Percentiles rank a stretch among this genome's conserved stretches.
Conservation (phyloP, 2,113 vertebrate species). For the Uropsilus gracilis region DNA sequence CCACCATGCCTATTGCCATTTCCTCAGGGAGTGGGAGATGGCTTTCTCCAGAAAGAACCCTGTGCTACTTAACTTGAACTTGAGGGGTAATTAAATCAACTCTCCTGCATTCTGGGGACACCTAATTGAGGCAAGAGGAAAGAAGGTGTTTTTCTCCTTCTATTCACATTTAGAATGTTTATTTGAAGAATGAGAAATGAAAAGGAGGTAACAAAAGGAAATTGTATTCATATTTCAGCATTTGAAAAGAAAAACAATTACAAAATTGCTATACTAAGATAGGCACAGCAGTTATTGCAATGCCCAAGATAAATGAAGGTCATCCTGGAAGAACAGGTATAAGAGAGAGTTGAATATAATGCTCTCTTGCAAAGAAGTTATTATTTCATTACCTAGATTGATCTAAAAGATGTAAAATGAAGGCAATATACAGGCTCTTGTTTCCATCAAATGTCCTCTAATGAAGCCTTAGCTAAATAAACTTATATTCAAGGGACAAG, state of each 20-base stretch:
- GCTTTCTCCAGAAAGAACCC: neutral
- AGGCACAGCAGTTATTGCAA: neutral
- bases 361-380: neutral
- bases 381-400: neutral
- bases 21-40: constrained; percentile 38
- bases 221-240: neutral
- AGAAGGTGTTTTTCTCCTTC: constrained; percentile 6
- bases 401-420: neutral
- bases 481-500: neutral
- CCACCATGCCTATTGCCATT: constrained; percentile 14
- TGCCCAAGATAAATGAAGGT: neutral
- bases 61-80: neutral
- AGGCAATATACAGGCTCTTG: neutral
- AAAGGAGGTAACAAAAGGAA: neutral
- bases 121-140: constrained; percentile 10
- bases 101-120: neutral
- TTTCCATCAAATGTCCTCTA: neutral
- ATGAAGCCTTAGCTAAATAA: neutral
- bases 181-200: neutral
- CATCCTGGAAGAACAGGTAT: neutral
- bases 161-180: neutral
- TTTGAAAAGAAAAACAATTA: neutral
- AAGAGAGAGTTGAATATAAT: neutral
- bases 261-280: neutral
- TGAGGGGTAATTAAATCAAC: constrained; percentile 42